A percentile compares a stretch with the other conserved stretches of the same genome.
Evolutionary conservation across 2,888 invertebrate species (phyloP).

Genomic region (Drosophila fungiperda): DNA sequence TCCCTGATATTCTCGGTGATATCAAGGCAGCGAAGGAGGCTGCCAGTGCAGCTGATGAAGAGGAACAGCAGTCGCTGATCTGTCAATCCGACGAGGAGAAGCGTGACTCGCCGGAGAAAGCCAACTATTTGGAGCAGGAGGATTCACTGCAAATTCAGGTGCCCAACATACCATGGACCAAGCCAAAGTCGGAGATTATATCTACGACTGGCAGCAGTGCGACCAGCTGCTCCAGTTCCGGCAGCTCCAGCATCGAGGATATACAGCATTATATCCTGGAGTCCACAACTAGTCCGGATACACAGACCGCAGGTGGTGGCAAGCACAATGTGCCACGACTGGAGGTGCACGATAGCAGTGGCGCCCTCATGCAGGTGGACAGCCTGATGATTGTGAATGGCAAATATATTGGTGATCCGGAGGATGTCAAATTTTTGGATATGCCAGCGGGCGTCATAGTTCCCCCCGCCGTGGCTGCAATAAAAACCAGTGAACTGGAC

Average conservation of each 20-base stretch:
- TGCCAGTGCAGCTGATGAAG: conserved; percentile 30
- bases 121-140: conserved; percentile 62
- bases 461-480: conserved; percentile 58
- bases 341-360: conserved; percentile 90
- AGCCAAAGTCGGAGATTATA: conserved; percentile 86
- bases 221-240: conserved; percentile 85
- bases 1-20: conserved; percentile 84
- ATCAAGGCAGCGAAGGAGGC: conserved; percentile 60
- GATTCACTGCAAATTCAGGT: conserved; percentile 87
- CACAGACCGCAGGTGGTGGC: conserved; percentile 74
- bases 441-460: conserved; percentile 84
- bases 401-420: conserved; percentile 85
- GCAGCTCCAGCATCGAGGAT: conserved; percentile 85
- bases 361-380: conserved; percentile 88
- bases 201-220: conserved; percentile 76
- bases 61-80: conserved; percentile 72
- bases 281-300: conserved; percentile 85
- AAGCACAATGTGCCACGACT: conserved; percentile 88
- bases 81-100: conserved; percentile 81
- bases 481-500: conserved; percentile 68
- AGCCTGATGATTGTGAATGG: conserved; percentile 87
- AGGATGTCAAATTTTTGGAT: conserved; percentile 84
- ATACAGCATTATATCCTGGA: conserved; percentile 85
- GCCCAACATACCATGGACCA: conserved; percentile 86
- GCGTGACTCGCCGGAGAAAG: conserved; percentile 82